A percentile compares a stretch with the other conserved stretches of the same genome.
These are phyloP conservation scores for Picus viridis DNA, from an alignment of 2,797 vertebrate genomes.

Conservation along the genomic window DNA sequence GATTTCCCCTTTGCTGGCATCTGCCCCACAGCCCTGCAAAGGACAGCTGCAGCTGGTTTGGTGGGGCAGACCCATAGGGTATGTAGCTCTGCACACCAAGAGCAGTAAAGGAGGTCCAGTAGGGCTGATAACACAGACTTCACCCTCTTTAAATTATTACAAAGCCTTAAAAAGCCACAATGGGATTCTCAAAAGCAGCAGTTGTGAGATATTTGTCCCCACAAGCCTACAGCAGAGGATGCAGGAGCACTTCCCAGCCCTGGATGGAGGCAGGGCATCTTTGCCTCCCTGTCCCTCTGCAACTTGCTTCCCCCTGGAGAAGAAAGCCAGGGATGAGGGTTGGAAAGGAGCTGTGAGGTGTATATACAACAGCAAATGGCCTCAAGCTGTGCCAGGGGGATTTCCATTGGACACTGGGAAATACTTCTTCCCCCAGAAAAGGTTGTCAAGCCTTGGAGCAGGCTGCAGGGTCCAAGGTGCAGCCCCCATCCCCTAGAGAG, in stretches of 20 bases:
- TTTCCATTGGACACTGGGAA: too few species aligned
- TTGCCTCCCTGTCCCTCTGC: not conserved
- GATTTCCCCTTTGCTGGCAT: not conserved
- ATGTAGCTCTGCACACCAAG: accelerated
- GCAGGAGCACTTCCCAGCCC: not conserved
- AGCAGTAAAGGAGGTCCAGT: not conserved
- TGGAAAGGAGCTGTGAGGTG: not conserved
- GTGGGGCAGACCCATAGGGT: accelerated
- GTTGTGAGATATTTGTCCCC: accelerated
- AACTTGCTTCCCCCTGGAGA: not conserved
- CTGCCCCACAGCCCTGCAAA: not conserved
- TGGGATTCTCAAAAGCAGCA: not conserved
- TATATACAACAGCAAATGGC: too few species aligned
- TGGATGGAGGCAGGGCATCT: accelerated
- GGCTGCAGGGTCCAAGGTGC: too few species aligned
- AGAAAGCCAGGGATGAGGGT: not conserved
- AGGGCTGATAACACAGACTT: not conserved
- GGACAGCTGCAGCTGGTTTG: not conserved
- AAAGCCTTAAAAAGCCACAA: not conserved
- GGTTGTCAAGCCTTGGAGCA: too few species aligned
- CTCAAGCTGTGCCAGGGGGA: too few species aligned
- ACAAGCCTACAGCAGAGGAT: not conserved
- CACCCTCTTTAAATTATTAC: not conserved
- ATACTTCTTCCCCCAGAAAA: too few species aligned
- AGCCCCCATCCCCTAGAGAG: too few species aligned